These are phyloP conservation scores for Herpailurus yagouaroundi DNA, from an alignment of 2,113 vertebrate genomes.

Conservation along the genomic window DNA sequence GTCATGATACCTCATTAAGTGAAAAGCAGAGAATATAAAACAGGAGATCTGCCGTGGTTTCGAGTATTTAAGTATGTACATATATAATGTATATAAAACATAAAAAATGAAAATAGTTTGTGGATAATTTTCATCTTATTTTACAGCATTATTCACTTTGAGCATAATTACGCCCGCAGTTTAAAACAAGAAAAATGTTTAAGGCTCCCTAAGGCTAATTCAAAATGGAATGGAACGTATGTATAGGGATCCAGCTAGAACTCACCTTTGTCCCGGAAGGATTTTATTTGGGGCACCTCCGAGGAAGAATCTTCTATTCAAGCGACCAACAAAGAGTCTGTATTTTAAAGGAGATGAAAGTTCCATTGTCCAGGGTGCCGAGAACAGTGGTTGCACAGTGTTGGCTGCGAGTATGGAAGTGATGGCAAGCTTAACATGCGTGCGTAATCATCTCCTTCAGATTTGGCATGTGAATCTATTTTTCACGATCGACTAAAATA, in stretches of 20 bases:
- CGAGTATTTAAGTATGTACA: not conserved
- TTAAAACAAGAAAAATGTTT: not conserved
- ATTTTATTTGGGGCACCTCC: not conserved
- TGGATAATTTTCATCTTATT: not conserved
- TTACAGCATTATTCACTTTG: not conserved
- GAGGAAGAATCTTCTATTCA: not conserved
- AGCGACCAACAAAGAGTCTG: not conserved
- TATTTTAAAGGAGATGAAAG: not conserved
- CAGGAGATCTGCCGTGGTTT: not conserved
- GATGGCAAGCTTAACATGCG: not conserved
- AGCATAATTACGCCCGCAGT: not conserved
- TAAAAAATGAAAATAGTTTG: not conserved
- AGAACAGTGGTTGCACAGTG: not conserved
- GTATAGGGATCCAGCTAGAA: not conserved
- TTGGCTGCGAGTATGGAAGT: not conserved
- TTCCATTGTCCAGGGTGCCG: not conserved
- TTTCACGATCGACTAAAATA: conserved; percentile 23
- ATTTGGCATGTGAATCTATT: not conserved
- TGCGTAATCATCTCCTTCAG: not conserved
- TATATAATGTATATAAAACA: not conserved
- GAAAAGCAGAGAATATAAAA: not conserved
- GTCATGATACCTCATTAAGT: not conserved
- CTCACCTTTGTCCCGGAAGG: not conserved
- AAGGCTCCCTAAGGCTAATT: not conserved
- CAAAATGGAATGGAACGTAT: not conserved